A percentile compares a stretch with the other conserved stretches of the same genome.
These are phyloP conservation scores for Gnathonemus longibarbis DNA, from an alignment of 2,113 vertebrate genomes.

Conservation along the genomic window DNA sequence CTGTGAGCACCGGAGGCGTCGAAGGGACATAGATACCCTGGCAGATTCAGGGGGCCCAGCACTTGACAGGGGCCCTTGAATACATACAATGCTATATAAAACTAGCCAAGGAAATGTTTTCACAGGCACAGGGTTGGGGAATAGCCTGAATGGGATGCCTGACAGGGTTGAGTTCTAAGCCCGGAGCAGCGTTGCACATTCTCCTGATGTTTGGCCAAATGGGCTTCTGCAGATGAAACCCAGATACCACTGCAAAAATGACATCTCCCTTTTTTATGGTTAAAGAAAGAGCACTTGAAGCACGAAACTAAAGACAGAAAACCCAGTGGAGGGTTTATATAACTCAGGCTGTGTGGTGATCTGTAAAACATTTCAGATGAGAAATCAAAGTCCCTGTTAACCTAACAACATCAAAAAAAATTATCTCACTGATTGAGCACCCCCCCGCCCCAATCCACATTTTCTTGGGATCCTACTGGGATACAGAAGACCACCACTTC, in stretches of 20 bases:
- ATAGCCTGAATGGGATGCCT: too few relatives aligned
- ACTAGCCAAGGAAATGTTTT: background rate
- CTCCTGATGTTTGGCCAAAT: background rate
- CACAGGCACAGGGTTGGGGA: too few relatives aligned
- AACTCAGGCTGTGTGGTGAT: slow-evolving; percentile 12
- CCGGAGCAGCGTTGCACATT: background rate
- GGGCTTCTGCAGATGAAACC: background rate
- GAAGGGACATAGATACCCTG: background rate
- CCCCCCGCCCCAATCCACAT: background rate
- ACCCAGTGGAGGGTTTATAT: background rate
- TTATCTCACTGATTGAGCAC: background rate
- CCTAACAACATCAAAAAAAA: background rate
- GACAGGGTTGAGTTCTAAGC: background rate
- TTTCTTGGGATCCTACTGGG: slow-evolving; percentile 35
- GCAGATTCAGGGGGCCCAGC: background rate
- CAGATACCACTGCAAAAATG: background rate
- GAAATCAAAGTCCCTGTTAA: background rate
- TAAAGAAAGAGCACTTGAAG: background rate
- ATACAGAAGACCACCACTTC: slow-evolving; percentile 21
- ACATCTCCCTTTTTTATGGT: background rate
- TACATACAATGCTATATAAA: background rate
- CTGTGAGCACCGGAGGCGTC: background rate
- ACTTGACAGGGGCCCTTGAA: background rate
- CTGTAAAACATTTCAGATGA: slow-evolving; percentile 16
- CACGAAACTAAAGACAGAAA: background rate